phyloP scores from a whole-genome alignment of 2,888 invertebrate species.

The Dryomyza anilis region DNA sequence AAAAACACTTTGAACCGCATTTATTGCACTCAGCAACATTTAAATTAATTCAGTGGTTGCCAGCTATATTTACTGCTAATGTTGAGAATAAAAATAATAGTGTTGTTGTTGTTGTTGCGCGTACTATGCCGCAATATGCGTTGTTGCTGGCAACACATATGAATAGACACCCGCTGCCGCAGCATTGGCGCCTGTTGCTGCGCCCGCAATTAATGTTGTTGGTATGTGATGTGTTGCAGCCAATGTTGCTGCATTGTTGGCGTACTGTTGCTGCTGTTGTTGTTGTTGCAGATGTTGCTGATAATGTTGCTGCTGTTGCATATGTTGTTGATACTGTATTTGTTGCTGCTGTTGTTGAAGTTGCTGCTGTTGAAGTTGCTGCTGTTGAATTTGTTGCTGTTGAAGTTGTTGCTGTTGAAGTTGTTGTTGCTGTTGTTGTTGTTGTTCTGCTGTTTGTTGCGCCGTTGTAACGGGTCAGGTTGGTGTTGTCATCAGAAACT shows the following conservation, averaged over 20 bases:
- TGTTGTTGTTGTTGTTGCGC: too few relatives aligned
- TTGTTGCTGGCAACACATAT: conserved; percentile 57
- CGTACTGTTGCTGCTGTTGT: conserved; percentile 37
- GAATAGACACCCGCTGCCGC: conserved; percentile 53
- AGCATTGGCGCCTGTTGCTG: conserved; percentile 44
- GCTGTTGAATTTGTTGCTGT: conserved; percentile 38
- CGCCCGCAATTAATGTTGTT: conserved; percentile 44
- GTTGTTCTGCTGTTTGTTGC: conserved; percentile 26
- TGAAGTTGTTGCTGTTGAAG: conserved; percentile 36
- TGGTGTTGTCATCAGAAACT: conserved; percentile 62
- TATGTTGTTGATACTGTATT: conserved; percentile 3
- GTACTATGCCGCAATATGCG: conserved; percentile 57
- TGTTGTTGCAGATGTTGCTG: conserved; percentile 30
- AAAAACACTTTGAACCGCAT: too few relatives aligned
- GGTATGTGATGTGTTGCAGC: conserved; percentile 46
- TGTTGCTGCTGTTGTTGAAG: conserved; percentile 33
- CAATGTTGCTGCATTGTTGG: conserved; percentile 37
- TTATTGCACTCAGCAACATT: too few relatives aligned
- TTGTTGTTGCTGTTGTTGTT: conserved; percentile 37
- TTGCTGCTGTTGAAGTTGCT: conserved; percentile 37
- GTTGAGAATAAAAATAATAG: conserved; percentile 39
- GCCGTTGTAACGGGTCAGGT: conserved; percentile 59
- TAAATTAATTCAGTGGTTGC: too few relatives aligned
- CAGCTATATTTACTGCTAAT: too few relatives aligned
- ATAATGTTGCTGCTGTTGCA: conserved; percentile 39